phyloP scores from a whole-genome alignment of 2,113 vertebrate species.

The Copsychus sechellarum region DNA sequence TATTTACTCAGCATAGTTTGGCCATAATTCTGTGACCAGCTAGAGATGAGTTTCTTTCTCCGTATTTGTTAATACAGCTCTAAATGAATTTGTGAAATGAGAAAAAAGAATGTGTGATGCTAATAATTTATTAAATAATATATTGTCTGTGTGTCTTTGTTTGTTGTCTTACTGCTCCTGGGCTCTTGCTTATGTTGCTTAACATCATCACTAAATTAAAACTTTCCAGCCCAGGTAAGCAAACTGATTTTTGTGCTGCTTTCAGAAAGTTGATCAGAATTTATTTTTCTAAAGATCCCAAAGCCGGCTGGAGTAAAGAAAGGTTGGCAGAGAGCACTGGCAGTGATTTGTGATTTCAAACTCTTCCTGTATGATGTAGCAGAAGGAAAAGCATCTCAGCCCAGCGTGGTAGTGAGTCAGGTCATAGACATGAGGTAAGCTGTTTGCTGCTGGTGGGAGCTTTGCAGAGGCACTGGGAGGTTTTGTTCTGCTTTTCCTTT shows the following conservation, averaged over 20 bases:
- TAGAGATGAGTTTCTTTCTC: neutral
- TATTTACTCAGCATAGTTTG: rapidly evolving
- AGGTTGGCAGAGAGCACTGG: constrained; percentile 93
- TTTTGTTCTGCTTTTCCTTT: neutral
- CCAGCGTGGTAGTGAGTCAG: constrained; percentile 90
- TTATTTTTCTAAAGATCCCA: constrained; percentile 82
- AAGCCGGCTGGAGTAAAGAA: constrained; percentile 98
- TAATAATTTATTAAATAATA: neutral
- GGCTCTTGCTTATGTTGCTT: neutral
- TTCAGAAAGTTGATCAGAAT: neutral
- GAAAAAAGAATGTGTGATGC: neutral
- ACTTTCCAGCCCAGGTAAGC: neutral
- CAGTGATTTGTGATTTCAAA: constrained; percentile 97
- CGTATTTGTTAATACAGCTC: neutral
- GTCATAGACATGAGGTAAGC: constrained; percentile 98
- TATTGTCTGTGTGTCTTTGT: neutral
- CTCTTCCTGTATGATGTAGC: constrained; percentile 94
- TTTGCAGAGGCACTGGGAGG: neutral
- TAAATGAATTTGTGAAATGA: neutral
- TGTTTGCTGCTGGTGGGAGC: neutral
- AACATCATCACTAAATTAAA: neutral
- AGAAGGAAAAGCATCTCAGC: constrained; percentile 90
- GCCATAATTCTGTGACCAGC: neutral
- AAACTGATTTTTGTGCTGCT: neutral
- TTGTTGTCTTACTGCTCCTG: neutral